A percentile compares a stretch with the other conserved stretches of the same genome.
Conservation (phyloP, 1,140 invertebrate genomes). For the Panagrolaimus sp. region DNA sequence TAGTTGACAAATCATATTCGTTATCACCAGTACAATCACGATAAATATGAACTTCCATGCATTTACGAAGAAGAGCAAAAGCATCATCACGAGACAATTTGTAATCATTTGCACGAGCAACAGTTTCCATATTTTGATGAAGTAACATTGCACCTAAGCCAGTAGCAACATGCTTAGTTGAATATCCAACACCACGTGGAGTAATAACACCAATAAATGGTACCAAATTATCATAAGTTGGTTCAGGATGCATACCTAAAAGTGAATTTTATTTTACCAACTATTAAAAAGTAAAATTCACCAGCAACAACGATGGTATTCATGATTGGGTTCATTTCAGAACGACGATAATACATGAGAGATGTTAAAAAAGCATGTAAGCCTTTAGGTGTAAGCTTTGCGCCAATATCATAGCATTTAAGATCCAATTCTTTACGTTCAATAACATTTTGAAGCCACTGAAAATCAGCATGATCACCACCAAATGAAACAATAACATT, state of each 20-base stretch:
- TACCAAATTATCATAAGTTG: constrained; percentile 35
- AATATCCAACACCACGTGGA: constrained; percentile 47
- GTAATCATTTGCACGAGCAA: constrained; percentile 31
- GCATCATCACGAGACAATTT: constrained; percentile 38
- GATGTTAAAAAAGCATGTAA: constrained; percentile 48
- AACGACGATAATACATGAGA: constrained; percentile 52
- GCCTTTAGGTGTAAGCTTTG: constrained; percentile 46
- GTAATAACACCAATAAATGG: constrained; percentile 56
- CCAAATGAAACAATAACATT: constrained; percentile 47
- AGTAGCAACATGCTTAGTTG: constrained; percentile 46
- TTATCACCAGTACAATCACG: constrained; percentile 42
- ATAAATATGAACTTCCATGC: constrained; percentile 40
- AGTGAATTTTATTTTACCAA: not conserved
- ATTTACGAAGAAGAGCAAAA: constrained; percentile 24
- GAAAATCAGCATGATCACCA: constrained; percentile 56
- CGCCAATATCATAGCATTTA: constrained; percentile 19
- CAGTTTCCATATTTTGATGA: constrained; percentile 38
- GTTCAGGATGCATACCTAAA: constrained; percentile 48
- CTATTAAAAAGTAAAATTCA: constrained; percentile 22
- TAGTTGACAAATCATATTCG: constrained; percentile 38
- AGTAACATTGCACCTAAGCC: constrained; percentile 48
- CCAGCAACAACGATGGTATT: constrained; percentile 52
- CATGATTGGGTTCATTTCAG: constrained; percentile 55
- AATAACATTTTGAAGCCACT: constrained; percentile 56
- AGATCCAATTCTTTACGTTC: constrained; percentile 43